phyloP scores from a whole-genome alignment of 2,888 invertebrate genomes.

The Chrysotoxum bicinctum region DNA sequence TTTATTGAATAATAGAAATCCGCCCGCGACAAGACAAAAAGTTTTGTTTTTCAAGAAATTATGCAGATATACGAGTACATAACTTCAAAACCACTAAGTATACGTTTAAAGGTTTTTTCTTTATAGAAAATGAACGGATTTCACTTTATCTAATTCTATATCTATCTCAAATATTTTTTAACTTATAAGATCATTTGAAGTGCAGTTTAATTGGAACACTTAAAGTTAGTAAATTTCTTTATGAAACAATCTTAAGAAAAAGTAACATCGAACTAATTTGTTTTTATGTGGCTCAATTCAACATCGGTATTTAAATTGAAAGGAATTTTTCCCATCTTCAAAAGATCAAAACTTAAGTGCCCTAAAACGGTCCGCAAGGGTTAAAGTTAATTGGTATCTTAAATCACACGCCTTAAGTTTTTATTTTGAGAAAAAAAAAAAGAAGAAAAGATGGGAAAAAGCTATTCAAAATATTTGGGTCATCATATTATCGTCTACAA shows the following conservation, averaged over 20 bases:
- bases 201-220: neutral
- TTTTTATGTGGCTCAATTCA: neutral
- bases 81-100: no score
- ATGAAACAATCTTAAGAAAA: neutral
- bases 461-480: conserved; percentile 37
- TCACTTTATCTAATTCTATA: neutral
- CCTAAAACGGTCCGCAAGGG: conserved; percentile 36
- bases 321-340: neutral
- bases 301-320: conserved; percentile 2
- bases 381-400: conserved; percentile 36
- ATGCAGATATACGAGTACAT: no score
- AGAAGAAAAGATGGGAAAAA: neutral
- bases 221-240: neutral
- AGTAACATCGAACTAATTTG: neutral
- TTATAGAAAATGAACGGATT: neutral
- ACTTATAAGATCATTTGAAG: neutral
- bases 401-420: conserved; percentile 20
- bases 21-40: no score
- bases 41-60: no score
- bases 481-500: conserved; percentile 7
- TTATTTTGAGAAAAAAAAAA: neutral
- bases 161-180: neutral
- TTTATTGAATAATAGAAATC: no score
- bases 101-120: no score
- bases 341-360: conserved; percentile 38